These are phyloP conservation scores for Chauna torquata DNA, from an alignment of 2,113 vertebrate genomes.

Conservation along the genomic window DNA sequence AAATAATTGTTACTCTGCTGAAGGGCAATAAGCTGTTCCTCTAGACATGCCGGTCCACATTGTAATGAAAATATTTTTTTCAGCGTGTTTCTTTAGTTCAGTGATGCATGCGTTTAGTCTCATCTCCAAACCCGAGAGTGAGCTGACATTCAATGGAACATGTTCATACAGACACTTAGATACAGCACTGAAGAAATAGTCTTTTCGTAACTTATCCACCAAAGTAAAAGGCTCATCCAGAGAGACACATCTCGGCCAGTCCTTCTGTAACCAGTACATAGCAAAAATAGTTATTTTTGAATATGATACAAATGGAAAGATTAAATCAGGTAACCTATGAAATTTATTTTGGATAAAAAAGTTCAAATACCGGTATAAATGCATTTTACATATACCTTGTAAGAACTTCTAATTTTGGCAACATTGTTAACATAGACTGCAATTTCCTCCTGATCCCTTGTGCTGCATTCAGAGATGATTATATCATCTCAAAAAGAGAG, in stretches of 20 bases:
- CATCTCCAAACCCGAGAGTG: neutral
- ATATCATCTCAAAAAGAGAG: slow-evolving; percentile 15
- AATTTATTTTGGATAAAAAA: neutral
- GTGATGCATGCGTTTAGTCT: neutral
- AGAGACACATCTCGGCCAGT: slow-evolving; percentile 39
- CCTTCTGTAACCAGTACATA: slow-evolving; percentile 46
- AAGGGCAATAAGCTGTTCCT: neutral
- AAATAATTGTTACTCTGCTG: neutral
- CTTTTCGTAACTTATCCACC: slow-evolving; percentile 19
- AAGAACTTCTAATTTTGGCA: neutral
- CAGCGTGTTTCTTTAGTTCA: slow-evolving; percentile 30
- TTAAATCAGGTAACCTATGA: neutral
- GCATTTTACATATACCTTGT: neutral
- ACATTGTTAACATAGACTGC: neutral
- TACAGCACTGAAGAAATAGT: slow-evolving; percentile 9
- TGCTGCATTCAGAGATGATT: neutral
- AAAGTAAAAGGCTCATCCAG: neutral
- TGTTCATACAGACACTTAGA: slow-evolving; percentile 27
- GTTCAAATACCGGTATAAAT: neutral
- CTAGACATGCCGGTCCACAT: neutral
- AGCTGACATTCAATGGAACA: slow-evolving; percentile 14
- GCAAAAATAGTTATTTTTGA: neutral
- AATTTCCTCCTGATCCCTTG: neutral
- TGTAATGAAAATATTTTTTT: neutral
- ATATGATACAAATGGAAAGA: neutral